Evolutionary conservation across 2,797 vertebrate genomes (phyloP), one percentile per base, ranked within the genome.

Genomic region (Micrastur ruficollis): DNA sequence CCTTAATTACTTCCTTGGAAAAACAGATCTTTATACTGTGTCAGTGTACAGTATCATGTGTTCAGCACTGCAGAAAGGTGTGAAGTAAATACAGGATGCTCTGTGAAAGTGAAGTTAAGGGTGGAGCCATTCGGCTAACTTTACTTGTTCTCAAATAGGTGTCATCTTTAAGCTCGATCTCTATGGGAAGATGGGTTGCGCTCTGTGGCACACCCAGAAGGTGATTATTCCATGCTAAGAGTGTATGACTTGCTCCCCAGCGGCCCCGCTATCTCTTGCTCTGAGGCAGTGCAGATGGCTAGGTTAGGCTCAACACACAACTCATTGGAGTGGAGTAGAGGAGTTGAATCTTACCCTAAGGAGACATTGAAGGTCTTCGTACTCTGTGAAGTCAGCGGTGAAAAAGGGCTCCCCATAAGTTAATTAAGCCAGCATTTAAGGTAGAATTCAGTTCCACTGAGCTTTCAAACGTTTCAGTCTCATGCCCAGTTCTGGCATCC

Each of bases 41-140:
- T 31, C 46, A 12, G 0, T 12, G 50, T 8, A 25, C 12, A 36
- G 34, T 42, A 31, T 32, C 19, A 1, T 5, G 17, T 27, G n/a
- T 16, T 42, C 55, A 62, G 50, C 14, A 5, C 49, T 34, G n/a
- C 62, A 58, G 74, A 17, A 47, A 68, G 50, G 22, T 47, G 67
- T 40, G 50, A 40, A 12, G 14, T 36, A 8, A 9, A 5, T 32
- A 4, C 8, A 32, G 23, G 44, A 4, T 55, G 47, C 38, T 71
- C 61, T 47, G 0, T 38, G 42, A 59, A 56, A 52, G 47, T 7
- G n/a, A 62, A 67, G 13, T 26, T 61, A 17, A 44, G 38, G 20
- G 18, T 52, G 20, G 40, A 38, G 36, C 63, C 23, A 26, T 27
- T 75, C 61, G 25, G 12, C 36, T 31, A 8, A 21, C 18, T 73